A percentile compares a stretch with the other conserved stretches of the same genome.
These are phyloP conservation scores for Oxycera nigricornis DNA, from an alignment of 2,888 invertebrate genomes.

Conservation along the genomic window DNA sequence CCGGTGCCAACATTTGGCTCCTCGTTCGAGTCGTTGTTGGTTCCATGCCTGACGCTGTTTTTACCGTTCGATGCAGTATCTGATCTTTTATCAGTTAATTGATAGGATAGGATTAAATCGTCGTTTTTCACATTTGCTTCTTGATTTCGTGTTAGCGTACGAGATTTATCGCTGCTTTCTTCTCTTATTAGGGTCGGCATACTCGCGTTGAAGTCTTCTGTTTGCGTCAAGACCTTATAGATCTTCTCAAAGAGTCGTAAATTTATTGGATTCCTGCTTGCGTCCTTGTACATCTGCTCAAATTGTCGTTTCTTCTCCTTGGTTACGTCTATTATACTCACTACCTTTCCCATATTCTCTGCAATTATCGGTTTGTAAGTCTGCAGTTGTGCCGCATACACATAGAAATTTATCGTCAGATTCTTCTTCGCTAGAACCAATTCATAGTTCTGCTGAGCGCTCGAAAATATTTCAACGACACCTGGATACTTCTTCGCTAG, in stretches of 20 bases:
- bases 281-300: not conserved
- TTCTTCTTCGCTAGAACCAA: not conserved
- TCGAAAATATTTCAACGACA: not conserved
- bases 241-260: not conserved
- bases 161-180: not conserved
- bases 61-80: not conserved
- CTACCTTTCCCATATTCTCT: not conserved
- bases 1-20: conserved; percentile 36
- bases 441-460: conserved; percentile 14
- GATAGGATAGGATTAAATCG: conserved; percentile 16
- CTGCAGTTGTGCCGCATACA: not conserved
- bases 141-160: not conserved
- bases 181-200: not conserved
- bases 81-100: not conserved
- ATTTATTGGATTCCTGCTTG: not conserved
- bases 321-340: not conserved
- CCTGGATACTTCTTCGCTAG: not conserved
- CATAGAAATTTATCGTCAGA: not conserved
- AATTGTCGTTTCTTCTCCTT: not conserved
- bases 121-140: not conserved
- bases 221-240: not conserved
- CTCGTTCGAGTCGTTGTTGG: not conserved
- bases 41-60: not conserved
- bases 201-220: not conserved
- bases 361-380: not conserved